Evolutionary conservation across 2,888 invertebrate species (phyloP).

Genomic region (Phorcus lineatus): DNA sequence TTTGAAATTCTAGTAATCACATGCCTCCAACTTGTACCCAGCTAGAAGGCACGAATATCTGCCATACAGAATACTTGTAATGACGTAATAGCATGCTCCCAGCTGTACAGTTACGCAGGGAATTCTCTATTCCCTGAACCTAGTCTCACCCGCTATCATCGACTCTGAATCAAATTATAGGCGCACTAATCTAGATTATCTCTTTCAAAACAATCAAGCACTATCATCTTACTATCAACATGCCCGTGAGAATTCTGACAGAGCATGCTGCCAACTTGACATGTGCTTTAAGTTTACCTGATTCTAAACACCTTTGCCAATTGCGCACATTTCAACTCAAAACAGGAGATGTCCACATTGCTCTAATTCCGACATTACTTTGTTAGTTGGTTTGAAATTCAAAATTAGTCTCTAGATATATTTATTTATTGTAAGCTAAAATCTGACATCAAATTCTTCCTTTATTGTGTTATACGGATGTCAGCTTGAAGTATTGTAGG

Average conservation of each 20-base stretch:
- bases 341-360: too few relatives aligned
- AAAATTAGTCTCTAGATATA: too few relatives aligned
- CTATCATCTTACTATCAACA: constrained; percentile 7
- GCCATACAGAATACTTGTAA: neutral
- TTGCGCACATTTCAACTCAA: neutral
- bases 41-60: neutral
- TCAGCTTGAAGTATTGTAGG: neutral
- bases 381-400: too few relatives aligned
- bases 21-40: neutral
- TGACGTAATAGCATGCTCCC: neutral
- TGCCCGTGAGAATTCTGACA: neutral
- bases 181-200: constrained; percentile 13
- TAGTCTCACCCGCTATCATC: neutral
- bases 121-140: neutral
- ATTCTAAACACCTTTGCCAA: neutral
- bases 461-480: neutral
- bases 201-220: constrained; percentile 1
- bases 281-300: neutral
- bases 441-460: neutral
- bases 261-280: neutral
- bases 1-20: neutral
- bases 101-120: neutral
- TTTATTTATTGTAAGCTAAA: too few relatives aligned
- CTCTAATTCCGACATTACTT: too few relatives aligned
- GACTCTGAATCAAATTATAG: constrained; percentile 10